A percentile compares a stretch with the other conserved stretches of the same genome.
These are phyloP conservation scores for Philonicus albiceps DNA, from an alignment of 2,888 invertebrate genomes.

Conservation along the genomic window DNA sequence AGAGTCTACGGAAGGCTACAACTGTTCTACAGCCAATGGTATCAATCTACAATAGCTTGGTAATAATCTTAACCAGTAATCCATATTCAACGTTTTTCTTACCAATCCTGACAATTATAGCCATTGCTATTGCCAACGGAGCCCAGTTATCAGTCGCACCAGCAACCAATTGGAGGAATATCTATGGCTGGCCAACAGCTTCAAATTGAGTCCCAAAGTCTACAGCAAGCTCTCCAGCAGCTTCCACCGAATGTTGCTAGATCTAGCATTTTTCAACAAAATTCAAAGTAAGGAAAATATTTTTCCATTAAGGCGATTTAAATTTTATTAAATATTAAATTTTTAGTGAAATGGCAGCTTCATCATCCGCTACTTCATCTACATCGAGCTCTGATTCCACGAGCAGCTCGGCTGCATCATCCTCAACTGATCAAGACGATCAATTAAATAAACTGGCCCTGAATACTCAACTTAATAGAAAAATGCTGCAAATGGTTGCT, in stretches of 20 bases:
- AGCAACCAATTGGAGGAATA: conserved; percentile 49
- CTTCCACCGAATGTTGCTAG: conserved; percentile 10
- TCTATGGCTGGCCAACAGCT: conserved; percentile 17
- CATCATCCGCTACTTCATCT: conserved; percentile 48
- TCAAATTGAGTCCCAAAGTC: conserved; percentile 49
- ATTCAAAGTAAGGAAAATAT: background rate
- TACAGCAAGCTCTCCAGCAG: conserved; percentile 39
- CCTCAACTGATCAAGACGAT: conserved; percentile 52
- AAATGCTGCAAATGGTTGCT: conserved; percentile 61
- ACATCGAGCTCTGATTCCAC: conserved; percentile 51
- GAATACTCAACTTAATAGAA: conserved; percentile 54
- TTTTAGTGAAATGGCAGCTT: conserved; percentile 46
- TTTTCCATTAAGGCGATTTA: background rate
- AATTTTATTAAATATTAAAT: background rate
- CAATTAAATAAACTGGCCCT: conserved; percentile 52
- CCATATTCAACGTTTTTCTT: background rate
- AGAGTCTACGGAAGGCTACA: conserved; percentile 73
- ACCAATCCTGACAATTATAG: conserved; percentile 43
- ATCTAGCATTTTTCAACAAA: conserved; percentile 36
- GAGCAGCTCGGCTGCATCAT: conserved; percentile 57
- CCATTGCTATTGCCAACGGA: conserved; percentile 53
- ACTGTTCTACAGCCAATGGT: conserved; percentile 63
- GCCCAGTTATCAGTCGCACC: conserved; percentile 48
- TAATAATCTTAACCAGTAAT: conserved; percentile 51
- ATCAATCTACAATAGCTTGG: conserved; percentile 62